Evolutionary conservation across 2,888 invertebrate species (phyloP).

Genomic region (Noctua janthe): DNA sequence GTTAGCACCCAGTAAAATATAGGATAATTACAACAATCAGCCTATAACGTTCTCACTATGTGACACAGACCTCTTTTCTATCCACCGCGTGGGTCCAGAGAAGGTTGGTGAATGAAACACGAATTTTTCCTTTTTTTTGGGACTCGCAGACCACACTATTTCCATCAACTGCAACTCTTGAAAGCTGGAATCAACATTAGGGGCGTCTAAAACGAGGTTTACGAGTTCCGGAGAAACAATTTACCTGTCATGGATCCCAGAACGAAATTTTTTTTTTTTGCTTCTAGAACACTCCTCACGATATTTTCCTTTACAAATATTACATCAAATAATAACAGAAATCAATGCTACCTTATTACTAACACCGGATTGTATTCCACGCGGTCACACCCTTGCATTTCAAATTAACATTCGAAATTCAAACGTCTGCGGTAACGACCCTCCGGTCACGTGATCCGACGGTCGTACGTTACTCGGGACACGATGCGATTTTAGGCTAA

Average conservation of each 20-base stretch:
- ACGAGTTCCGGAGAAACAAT: not conserved
- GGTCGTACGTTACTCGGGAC: slow-evolving; percentile 37
- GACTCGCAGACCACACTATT: not conserved
- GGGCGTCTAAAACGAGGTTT: not conserved
- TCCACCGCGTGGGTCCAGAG: no score
- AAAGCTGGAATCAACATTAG: not conserved
- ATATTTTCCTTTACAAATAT: slow-evolving; percentile 1
- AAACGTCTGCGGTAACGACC: slow-evolving; percentile 80
- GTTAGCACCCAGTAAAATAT: no score
- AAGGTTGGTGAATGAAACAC: not conserved
- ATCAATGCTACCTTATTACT: slow-evolving; percentile 59
- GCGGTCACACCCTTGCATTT: slow-evolving; percentile 83
- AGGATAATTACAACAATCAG: no score
- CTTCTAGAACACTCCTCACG: not conserved
- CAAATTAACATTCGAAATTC: slow-evolving; percentile 81
- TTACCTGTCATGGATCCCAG: not conserved
- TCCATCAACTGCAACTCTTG: not conserved
- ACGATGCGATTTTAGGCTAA: slow-evolving; percentile 39
- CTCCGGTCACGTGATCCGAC: slow-evolving; percentile 74
- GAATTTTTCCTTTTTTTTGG: not conserved
- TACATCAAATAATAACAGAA: slow-evolving; percentile 32
- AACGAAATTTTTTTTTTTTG: no score
- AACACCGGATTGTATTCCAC: slow-evolving; percentile 71
- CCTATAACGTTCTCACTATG: no score
- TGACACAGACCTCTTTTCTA: no score